Percentiles rank a stretch among this genome's conserved stretches.
Conservation (phyloP, 2,888 invertebrate genomes). For the Caenorhabditis sp. region DNA sequence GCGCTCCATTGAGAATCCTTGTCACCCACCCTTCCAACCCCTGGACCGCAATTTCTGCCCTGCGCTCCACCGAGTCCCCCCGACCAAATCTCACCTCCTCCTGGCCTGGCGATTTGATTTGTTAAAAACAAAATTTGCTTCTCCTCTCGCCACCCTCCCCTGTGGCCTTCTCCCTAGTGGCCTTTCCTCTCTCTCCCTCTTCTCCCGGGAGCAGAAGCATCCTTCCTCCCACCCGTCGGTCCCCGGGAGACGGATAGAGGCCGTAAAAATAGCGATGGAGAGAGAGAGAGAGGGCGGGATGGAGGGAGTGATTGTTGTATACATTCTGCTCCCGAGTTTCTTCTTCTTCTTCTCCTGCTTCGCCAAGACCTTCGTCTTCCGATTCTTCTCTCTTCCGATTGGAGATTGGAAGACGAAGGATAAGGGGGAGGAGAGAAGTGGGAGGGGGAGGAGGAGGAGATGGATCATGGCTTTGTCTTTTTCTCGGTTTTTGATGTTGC, state of each 20-base stretch:
- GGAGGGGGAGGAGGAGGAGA: slow-evolving; percentile 9
- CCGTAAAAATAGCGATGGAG: slow-evolving; percentile 19
- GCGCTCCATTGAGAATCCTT: not conserved
- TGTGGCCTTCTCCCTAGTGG: not conserved
- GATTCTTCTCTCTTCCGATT: too few species aligned
- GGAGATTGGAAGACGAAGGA: slow-evolving; percentile 22
- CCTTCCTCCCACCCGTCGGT: slow-evolving; percentile 1
- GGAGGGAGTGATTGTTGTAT: slow-evolving; percentile 39
- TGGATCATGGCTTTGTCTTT: slow-evolving; percentile 7
- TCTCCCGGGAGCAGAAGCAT: too few species aligned
- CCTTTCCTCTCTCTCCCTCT: not conserved
- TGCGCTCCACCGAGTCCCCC: too few species aligned
- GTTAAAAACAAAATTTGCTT: slow-evolving; percentile 53
- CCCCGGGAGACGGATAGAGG: too few species aligned
- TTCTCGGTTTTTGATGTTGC: slow-evolving; percentile 52
- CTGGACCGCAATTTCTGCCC: too few species aligned
- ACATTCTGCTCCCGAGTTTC: slow-evolving; percentile 29
- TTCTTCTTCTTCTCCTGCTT: slow-evolving; percentile 2
- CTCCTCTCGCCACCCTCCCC: not conserved
- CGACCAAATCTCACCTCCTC: not conserved
- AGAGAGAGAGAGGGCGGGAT: slow-evolving; percentile 51
- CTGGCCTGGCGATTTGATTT: too few species aligned
- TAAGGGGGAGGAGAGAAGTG: slow-evolving; percentile 10
- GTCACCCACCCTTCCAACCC: not conserved
- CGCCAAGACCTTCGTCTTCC: slow-evolving; percentile 37